Conservation (phyloP, 2,888 invertebrate species). For the Protophormia terraenovae region DNA sequence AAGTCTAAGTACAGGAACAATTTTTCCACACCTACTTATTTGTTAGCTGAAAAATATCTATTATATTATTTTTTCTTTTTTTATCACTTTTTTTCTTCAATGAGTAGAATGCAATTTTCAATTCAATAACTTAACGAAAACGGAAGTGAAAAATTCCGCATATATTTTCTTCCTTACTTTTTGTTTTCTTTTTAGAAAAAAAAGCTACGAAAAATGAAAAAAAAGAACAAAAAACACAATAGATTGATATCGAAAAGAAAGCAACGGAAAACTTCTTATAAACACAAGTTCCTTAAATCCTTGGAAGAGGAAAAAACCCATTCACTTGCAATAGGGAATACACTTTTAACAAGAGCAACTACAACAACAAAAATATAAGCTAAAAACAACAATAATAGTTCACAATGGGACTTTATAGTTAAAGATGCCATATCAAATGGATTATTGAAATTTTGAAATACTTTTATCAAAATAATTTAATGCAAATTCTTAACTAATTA, state of each 20-base stretch:
- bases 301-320: constrained; percentile 23
- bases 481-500: too few relatives aligned
- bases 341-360: constrained; percentile 35
- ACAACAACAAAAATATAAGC: not conserved
- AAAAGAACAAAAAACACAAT: constrained; percentile 10
- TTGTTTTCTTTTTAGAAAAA: not conserved
- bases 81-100: not conserved
- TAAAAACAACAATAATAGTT: constrained; percentile 32
- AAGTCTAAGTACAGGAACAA: constrained; percentile 17
- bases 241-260: constrained; percentile 55
- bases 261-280: constrained; percentile 58
- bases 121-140: constrained; percentile 64
- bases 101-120: constrained; percentile 57
- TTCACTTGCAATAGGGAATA: constrained; percentile 41
- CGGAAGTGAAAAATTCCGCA: constrained; percentile 61
- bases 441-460: too few relatives aligned
- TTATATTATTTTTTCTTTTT: constrained; percentile 32
- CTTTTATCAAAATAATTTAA: too few relatives aligned
- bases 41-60: constrained; percentile 20
- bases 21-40: constrained; percentile 44
- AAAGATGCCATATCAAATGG: constrained; percentile 11
- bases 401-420: not conserved
- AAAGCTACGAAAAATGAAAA: constrained; percentile 14
- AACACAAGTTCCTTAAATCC: constrained; percentile 57
- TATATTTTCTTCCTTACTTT: constrained; percentile 50